phyloP scores from a whole-genome alignment of 2,113 vertebrate species.

The Oncorhynchus keta region DNA sequence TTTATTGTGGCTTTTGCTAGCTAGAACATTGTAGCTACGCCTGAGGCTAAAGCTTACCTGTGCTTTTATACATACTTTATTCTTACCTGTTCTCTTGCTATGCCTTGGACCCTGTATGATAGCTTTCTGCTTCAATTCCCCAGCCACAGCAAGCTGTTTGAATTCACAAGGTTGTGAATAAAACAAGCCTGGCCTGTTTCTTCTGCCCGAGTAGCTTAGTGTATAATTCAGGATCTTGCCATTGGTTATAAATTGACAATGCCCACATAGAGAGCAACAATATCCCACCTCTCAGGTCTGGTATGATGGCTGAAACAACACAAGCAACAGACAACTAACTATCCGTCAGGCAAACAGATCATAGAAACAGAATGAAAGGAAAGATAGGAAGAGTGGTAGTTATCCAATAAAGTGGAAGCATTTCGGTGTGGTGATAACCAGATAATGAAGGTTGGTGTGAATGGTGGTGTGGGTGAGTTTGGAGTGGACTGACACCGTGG shows the following conservation, averaged over 20 bases:
- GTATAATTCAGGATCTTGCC: conserved; percentile 75
- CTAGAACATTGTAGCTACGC: conserved; percentile 67
- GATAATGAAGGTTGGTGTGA: conserved; percentile 36
- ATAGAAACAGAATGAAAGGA: conserved; percentile 31
- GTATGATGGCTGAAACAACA: conserved; percentile 68
- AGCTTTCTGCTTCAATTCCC: conserved; percentile 69
- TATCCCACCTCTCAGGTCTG: conserved; percentile 56
- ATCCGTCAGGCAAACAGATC: conserved; percentile 41
- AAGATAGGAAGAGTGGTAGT: conserved; percentile 25
- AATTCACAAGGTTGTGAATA: conserved; percentile 75
- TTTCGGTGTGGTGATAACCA: conserved; percentile 40
- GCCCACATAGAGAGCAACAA: conserved; percentile 58
- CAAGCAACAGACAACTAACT: conserved; percentile 24
- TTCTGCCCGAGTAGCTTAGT: conserved; percentile 65
- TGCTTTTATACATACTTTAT: conserved; percentile 76
- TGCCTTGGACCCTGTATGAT: conserved; percentile 69
- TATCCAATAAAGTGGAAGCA: conserved; percentile 6
- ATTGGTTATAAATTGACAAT: conserved; percentile 78
- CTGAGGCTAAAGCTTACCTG: conserved; percentile 68
- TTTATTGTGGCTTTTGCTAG: conserved; percentile 72
- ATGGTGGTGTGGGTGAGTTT: conserved; percentile 43
- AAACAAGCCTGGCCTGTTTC: conserved; percentile 68
- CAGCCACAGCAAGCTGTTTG: conserved; percentile 70
- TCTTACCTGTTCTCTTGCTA: conserved; percentile 71
- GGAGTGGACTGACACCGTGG: conserved; percentile 18